These are phyloP conservation scores for Enteromius anoplus DNA, from an alignment of 2,797 vertebrate species.

Conservation along the genomic window DNA sequence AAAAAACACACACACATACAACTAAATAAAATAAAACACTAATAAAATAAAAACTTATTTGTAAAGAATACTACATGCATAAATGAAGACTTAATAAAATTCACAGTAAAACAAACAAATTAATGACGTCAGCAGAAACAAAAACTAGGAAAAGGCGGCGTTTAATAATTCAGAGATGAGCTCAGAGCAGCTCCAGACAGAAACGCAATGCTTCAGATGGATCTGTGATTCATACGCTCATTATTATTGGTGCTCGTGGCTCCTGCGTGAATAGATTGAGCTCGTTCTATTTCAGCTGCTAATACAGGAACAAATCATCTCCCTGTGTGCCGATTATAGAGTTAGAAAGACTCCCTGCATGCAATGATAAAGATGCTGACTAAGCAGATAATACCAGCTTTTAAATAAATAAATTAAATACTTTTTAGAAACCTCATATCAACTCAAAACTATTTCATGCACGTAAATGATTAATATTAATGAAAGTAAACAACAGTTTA, in stretches of 20 bases:
- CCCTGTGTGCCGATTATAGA: background rate
- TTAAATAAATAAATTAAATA: no score
- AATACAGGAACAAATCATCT: background rate
- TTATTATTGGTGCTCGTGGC: background rate
- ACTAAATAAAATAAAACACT: no score
- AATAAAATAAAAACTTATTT: background rate
- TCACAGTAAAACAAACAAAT: background rate
- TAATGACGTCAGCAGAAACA: background rate
- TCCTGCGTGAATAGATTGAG: slow-evolving; percentile 13
- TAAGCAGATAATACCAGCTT: background rate
- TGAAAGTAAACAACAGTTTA: background rate
- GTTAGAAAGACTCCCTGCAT: background rate
- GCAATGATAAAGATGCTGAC: background rate
- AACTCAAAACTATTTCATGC: background rate
- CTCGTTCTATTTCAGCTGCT: background rate
- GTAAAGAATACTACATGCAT: background rate
- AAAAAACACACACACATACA: no score
- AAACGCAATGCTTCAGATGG: background rate
- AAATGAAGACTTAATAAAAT: background rate
- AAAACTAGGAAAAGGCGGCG: background rate
- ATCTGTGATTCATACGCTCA: background rate
- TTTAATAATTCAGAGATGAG: slow-evolving; percentile 12
- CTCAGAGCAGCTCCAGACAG: background rate
- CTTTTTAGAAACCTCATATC: no score
- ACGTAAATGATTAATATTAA: no score